Percentiles rank a stretch among this genome's conserved stretches.
Conservation (phyloP, 2,797 vertebrate genomes). For the Clamator glandarius region DNA sequence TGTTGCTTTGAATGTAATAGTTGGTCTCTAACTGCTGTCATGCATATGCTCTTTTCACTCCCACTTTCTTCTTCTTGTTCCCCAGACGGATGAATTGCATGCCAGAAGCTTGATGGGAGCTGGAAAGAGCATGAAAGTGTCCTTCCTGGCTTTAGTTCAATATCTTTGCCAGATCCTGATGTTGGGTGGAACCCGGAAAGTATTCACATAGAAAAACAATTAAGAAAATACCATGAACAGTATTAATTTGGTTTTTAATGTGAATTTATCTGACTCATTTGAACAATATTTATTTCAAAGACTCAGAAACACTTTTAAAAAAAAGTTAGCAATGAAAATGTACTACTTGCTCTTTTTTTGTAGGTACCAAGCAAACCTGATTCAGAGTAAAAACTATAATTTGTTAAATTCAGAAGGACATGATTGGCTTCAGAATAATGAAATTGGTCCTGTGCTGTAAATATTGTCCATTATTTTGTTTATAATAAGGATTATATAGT, state of each 20-base stretch:
- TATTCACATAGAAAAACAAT: conserved; percentile 41
- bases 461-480: not conserved
- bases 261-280: conserved; percentile 2
- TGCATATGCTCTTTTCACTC: not conserved
- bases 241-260: conserved; percentile 16
- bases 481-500: not conserved
- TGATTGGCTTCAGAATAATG: not conserved
- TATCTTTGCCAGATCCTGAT: conserved; percentile 7
- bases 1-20: not conserved
- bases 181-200: conserved; percentile 41
- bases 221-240: conserved; percentile 35
- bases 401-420: not conserved
- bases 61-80: not conserved
- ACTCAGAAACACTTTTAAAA: not conserved
- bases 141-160: conserved; percentile 28
- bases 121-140: conserved; percentile 51
- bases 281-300: not conserved
- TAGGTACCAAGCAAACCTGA: not conserved
- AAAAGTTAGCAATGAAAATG: not conserved
- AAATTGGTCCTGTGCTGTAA: not conserved
- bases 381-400: not conserved
- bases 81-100: not conserved
- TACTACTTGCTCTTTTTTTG: not conserved
- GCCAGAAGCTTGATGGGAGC: conserved; percentile 38
- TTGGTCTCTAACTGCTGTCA: not conserved